A percentile compares a stretch with the other conserved stretches of the same genome.
These are phyloP conservation scores for Ceramica pisi DNA, from an alignment of 2,888 invertebrate genomes.

Conservation along the genomic window DNA sequence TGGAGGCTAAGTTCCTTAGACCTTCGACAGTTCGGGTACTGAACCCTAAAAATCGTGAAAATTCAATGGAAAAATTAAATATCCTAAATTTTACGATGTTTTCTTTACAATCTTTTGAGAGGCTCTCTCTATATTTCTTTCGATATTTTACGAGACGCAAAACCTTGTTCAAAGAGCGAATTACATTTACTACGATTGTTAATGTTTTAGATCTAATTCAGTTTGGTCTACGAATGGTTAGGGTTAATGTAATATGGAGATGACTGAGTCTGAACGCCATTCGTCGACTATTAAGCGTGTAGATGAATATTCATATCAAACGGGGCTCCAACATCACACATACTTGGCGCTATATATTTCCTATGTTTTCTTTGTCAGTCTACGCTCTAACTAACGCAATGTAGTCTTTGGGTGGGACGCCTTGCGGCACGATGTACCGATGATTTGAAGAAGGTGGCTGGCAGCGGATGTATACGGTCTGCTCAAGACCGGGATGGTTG, in stretches of 20 bases:
- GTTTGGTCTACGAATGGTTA: slow-evolving; percentile 1
- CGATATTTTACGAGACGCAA: not conserved
- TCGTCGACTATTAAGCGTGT: slow-evolving; percentile 38
- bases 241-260: slow-evolving; percentile 11
- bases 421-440: too few species aligned
- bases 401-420: too few species aligned
- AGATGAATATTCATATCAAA: slow-evolving; percentile 55
- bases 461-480: too few species aligned
- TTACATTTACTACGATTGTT: not conserved
- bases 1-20: too few species aligned
- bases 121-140: slow-evolving; percentile 6
- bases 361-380: not conserved
- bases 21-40: too few species aligned
- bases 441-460: too few species aligned
- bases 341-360: not conserved
- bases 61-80: slow-evolving; percentile 47
- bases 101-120: slow-evolving; percentile 31
- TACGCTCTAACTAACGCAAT: too few species aligned
- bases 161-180: not conserved
- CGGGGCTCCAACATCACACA: not conserved
- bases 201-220: not conserved
- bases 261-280: slow-evolving; percentile 12
- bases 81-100: slow-evolving; percentile 40
- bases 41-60: slow-evolving; percentile 21
- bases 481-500: too few species aligned